These are phyloP conservation scores for Crossaster papposus DNA, from an alignment of 53 echinoderm and acorn worm species.

Conservation along the genomic window DNA sequence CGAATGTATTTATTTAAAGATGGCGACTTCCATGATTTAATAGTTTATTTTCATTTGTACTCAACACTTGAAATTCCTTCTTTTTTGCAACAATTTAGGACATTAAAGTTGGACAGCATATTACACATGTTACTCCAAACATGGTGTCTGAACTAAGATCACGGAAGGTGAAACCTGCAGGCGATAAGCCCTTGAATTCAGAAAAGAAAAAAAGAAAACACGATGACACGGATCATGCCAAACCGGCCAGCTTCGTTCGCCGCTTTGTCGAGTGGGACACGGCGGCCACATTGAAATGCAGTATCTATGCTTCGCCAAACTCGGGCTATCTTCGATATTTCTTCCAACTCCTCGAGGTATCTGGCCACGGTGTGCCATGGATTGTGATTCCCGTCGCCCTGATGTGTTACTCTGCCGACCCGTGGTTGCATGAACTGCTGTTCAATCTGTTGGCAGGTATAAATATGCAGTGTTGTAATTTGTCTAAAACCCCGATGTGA, in stretches of 20 bases:
- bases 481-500: too few species aligned
- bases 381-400: constrained; percentile 59
- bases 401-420: constrained; percentile 54
- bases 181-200: neutral
- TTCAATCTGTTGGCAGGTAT: constrained; percentile 85
- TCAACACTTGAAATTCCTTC: neutral
- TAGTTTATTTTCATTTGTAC: neutral
- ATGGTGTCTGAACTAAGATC: constrained; percentile 52
- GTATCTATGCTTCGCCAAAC: constrained; percentile 63
- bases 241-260: neutral
- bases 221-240: constrained; percentile 1
- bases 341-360: constrained; percentile 78
- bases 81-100: too few species aligned
- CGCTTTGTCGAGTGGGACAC: constrained; percentile 50
- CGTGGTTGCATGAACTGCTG: constrained; percentile 46
- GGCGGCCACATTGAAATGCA: constrained; percentile 50
- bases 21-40: constrained; percentile 36
- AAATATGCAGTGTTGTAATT: neutral
- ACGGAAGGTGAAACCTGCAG: constrained; percentile 24
- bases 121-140: neutral
- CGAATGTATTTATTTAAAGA: neutral
- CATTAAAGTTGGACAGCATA: too few species aligned
- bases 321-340: constrained; percentile 61
- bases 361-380: constrained; percentile 92
- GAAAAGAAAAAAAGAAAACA: neutral